Evolutionary conservation across 1,140 invertebrate genomes (phyloP), one percentile per base, ranked within the genome.

Genomic region (Proales similis): DNA sequence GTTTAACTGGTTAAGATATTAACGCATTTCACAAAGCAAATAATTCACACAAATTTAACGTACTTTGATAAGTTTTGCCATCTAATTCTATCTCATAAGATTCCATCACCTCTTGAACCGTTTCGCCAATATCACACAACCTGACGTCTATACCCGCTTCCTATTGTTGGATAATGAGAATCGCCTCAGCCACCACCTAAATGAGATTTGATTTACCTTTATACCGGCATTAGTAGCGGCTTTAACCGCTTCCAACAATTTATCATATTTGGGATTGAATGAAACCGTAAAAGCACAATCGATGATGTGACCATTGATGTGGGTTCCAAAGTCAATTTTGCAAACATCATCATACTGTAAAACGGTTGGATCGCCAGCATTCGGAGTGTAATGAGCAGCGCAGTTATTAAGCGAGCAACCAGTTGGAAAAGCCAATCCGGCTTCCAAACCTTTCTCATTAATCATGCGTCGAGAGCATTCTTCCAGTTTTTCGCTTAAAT

Each of bases 51-150:
- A 61, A 17, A 24, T 19, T 61, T 33, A 20, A 27, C 6, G 36
- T 60, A 76, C 76, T 75, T 78, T 85, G 89, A 78, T 94, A 95
- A 24, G 85, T 86, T 79, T 95, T 94, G 26, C 95, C 94, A 79
- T 97, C 88, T 19, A 99, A 71, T 76, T 97, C 93, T 2, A 99
- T 84, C 80, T 99, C 95, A 79, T 98, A 95, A 0, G 90, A 95
- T 70, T 98, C 95, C 95, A 99, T 99, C 0, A 93, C 90, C 79
- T 99, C 94, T 74, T 99, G 93, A 70, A 99, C 92, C 3, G 88
- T 87, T 68, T 89, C 88, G 14, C 95, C 95, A 68, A 99, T 86
- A 72, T 99, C 94, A 77, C 93, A 96, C 45, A 99, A 80, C 69
- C 89, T 83, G 0, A 93, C 95, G 78, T 99, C 95, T 67, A 99